Base-by-base conservation (phyloP, 23 tunicate species). In the Botrylloides violaceus region DNA sequence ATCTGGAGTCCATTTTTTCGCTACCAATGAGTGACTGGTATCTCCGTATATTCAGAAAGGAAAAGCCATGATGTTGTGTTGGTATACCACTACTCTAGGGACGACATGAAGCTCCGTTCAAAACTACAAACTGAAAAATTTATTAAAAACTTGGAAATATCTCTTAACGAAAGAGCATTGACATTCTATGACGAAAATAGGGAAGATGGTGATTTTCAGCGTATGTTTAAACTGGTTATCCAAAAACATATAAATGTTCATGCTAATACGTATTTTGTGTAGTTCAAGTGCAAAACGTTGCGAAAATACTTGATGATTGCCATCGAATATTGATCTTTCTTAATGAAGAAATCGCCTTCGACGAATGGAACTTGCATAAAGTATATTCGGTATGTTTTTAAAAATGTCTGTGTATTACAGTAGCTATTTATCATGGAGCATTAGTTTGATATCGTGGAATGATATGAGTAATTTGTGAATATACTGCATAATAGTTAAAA, bases 281-380 rank as follows among this genome's bases (percentile, higher is more conserved):
- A 63, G 70, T 63, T 4, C 70, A 63, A 63, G 33, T 63, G 26
- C 35, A 63, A 31, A 63, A 63, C 36, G 29, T 63, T 28, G 34
- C 70, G 35, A 63, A 63, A 4, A 9, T 9, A 12, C 70, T 25
- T 3, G 29, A 63, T 3, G 70, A 25, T 3, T 63, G 70, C 29
- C 70, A 63, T 28, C 34, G 70, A 19, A 63, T 63, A 4, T 4
- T 63, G 12, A 31, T 63, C n/a, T 19, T 63, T 27, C 9, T 63
- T 33, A 63, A 63, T 63, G 35, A 9, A 3, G 70, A 63, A 28
- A 27, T 27, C 4, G 70, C 29, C 70, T 19, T 33, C 19, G 70
- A 63, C 29, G 12, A 63, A 4, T 63, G 70, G 70, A 63, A 33
- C 20, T 34, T 63, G 32, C 70, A 63, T 33, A 29, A 63, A 63